Evolutionary conservation across 2,113 vertebrate genomes (phyloP), one percentile per base, ranked within the genome.

Genomic region (Ictalurus punctatus): DNA sequence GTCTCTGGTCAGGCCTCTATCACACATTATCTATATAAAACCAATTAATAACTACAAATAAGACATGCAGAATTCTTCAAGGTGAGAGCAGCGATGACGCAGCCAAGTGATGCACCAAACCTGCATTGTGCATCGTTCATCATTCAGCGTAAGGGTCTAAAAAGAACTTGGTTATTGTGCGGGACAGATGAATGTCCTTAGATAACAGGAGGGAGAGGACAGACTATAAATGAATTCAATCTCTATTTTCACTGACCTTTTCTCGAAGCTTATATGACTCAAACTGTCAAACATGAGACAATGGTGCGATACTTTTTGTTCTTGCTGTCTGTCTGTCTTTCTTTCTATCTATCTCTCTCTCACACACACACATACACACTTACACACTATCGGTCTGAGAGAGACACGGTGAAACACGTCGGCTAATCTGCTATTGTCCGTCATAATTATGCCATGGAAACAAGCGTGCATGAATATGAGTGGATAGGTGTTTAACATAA

Each of bases 211-310:
- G 86, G 89, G 86, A 88, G 86, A 91, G 86, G 90, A 90, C 88
- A 90, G 89, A 91, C 91, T 90, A 90, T 87, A 89, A 87, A 91
- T 90, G 84, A 90, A 90, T 91, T 86, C 71, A 84, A 87, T 83
- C 84, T 91, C 90, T 91, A 88, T 88, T 91, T 91, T 88, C 79
- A 90, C 83, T 91, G 90, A 88, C 90, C 89, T 90, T 91, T 91
- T 90, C 86, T 83, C 61, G 81, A 91, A 86, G 86, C 87, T 92
- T 87, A 86, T 83, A 86, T 84, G 91, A 91, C 92, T 94, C 93
- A 93, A 94, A 95, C 92, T 93, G 91, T 91, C 90, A 95, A 94
- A 91, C 54, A 93, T 93, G 93, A 93, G 89, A 91, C 93, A 94
- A 91, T 93, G 92, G 92, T 85, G 92, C 93, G 92, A 93, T 94